Percentiles rank a stretch among this genome's conserved stretches.
phyloP scores from a whole-genome alignment of 2,888 invertebrate species.

The Mesorhabditis sp. region DNA sequence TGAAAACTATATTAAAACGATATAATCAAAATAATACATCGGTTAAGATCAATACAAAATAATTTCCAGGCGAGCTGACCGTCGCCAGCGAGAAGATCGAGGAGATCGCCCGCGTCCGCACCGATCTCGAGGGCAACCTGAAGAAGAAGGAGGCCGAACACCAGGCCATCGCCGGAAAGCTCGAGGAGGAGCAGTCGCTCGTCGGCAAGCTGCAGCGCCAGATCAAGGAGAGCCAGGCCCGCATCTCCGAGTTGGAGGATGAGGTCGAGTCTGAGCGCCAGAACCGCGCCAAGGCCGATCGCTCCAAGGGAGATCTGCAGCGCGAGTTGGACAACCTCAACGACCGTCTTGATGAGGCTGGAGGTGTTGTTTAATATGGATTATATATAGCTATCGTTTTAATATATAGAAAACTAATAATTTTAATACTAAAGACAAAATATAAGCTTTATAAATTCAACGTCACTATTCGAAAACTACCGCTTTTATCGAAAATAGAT shows the following conservation, averaged over 20 bases:
- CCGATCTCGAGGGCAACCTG: conserved; percentile 92
- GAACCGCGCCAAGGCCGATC: conserved; percentile 72
- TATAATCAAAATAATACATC: too few species aligned
- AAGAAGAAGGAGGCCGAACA: conserved; percentile 98
- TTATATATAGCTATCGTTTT: too few species aligned
- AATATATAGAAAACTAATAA: too few species aligned
- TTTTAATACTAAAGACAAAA: too few species aligned
- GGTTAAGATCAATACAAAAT: too few species aligned
- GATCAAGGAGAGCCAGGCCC: conserved; percentile 92
- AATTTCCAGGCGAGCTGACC: conserved; percentile 74
- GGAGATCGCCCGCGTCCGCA: conserved; percentile 94
- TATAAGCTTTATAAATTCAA: too few species aligned
- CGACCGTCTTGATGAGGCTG: conserved; percentile 96
- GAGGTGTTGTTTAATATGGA: conserved; percentile 71
- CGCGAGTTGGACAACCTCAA: conserved; percentile 95
- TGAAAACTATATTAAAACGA: too few species aligned
- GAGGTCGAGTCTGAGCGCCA: conserved; percentile 87
- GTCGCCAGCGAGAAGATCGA: conserved; percentile 94
- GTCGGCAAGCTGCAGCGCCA: conserved; percentile 96
- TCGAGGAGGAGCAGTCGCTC: conserved; percentile 96
- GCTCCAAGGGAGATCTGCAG: conserved; percentile 92
- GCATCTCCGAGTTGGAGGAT: conserved; percentile 98
- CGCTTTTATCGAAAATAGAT: too few species aligned
- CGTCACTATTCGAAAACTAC: too few species aligned
- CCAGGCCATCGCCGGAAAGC: conserved; percentile 85